Evolutionary conservation across 2,888 invertebrate species (phyloP), one percentile per base, ranked within the genome.

Genomic region (Lydus trimaculatus): DNA sequence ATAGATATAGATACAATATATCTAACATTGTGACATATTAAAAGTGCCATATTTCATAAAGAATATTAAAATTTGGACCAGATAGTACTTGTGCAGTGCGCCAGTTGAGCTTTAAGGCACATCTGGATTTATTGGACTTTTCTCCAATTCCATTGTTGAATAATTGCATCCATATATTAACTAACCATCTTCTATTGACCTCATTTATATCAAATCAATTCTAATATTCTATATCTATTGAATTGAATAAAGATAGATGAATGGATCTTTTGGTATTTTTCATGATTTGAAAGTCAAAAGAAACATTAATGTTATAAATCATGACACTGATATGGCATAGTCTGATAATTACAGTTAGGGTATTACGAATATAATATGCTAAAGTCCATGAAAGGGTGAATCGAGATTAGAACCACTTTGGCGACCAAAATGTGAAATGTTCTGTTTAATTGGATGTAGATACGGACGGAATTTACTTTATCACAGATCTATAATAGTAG

Each of bases 391-490:
- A 73, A 69, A 69, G 64, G 67, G 66, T 66, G 66, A 73, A 76
- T 75, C 71, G 75, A 75, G 76, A 77, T 76, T 74, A 74, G 75
- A 75, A 69, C 65, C 69, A 56, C 69, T 71, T 70, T 67, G 64
- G 70, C 68, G 71, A 73, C 61, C 67, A 73, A 66, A 71, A 75
- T 71, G 72, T 67, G 72, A 73, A 72, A 74, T 72, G 65, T 72
- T 59, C 69, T 67, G 71, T 73, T 73, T 76, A 78, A 76, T 78
- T 75, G 74, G 76, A 75, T 73, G 72, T 73, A 74, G 76, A 76
- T 76, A 75, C 73, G 25, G 75, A 72, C 69, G 58, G 64, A 74
- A 76, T 74, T 70, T 71, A 65, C 66, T 74, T 75, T 75, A 76
- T 77, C 73, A 67, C 52, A 63, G 69, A 74, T 76, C 76, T 76